phyloP scores from a whole-genome alignment of 2,797 vertebrate genomes.

The Bucorvus abyssinicus region DNA sequence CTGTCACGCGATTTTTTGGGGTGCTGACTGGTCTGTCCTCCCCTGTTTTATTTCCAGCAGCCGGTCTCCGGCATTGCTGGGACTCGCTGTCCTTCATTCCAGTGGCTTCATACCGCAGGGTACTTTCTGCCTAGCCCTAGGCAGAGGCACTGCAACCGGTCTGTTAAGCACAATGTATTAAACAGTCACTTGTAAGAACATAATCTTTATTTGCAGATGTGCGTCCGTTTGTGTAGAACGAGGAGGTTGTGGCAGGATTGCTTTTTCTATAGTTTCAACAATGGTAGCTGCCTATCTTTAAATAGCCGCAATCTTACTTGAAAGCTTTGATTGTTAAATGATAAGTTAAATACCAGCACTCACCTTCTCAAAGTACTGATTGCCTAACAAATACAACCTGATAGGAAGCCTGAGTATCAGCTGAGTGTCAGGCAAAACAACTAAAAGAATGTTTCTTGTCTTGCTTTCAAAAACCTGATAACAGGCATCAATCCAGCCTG shows the following conservation, averaged over 20 bases:
- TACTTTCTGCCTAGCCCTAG: neutral
- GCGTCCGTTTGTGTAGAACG: neutral
- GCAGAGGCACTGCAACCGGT: neutral
- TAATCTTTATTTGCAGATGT: neutral
- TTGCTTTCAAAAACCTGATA: neutral
- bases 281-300: neutral
- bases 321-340: neutral
- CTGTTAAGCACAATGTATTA: neutral
- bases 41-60: neutral
- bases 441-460: neutral
- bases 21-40: neutral
- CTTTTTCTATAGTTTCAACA: neutral
- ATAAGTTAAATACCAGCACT: neutral
- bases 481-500: neutral
- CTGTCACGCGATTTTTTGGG: neutral
- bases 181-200: neutral
- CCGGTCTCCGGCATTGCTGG: neutral
- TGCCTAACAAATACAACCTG: neutral
- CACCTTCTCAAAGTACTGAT: neutral
- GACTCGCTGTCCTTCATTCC: neutral
- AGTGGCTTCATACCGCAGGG: neutral
- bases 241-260: neutral
- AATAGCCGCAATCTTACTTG: neutral
- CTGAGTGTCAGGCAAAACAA: neutral
- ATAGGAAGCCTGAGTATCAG: neutral